phyloP scores from a whole-genome alignment of 2,113 vertebrate genomes.

The Dasyurus viverrinus region DNA sequence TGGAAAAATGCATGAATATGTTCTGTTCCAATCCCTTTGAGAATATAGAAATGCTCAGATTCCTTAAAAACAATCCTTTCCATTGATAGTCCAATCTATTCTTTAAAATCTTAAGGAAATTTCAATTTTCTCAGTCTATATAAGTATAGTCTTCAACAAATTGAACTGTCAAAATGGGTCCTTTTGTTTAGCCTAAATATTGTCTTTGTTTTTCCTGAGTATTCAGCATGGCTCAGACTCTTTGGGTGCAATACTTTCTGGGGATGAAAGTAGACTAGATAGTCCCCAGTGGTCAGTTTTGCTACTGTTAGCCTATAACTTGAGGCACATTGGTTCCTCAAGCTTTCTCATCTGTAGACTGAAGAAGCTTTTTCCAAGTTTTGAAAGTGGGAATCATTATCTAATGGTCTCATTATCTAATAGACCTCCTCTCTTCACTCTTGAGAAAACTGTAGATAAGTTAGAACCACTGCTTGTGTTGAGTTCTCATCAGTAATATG shows the following conservation, averaged over 20 bases:
- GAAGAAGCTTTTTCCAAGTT: background rate
- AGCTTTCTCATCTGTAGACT: background rate
- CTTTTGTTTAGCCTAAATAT: background rate
- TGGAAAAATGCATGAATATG: background rate
- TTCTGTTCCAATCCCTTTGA: background rate
- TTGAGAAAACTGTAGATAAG: background rate
- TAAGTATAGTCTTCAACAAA: background rate
- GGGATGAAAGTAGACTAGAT: background rate
- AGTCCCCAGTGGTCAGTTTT: background rate
- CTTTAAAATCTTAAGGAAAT: background rate
- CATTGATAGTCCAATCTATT: background rate
- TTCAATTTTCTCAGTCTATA: background rate
- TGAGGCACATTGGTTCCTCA: background rate
- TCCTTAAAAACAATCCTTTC: background rate
- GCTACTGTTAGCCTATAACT: background rate
- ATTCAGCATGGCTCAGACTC: background rate
- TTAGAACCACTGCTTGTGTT: background rate
- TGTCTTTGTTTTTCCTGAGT: background rate
- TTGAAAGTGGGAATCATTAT: background rate
- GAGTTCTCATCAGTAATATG: background rate
- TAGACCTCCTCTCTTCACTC: slow-evolving; percentile 12
- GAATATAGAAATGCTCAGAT: background rate
- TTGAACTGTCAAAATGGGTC: background rate
- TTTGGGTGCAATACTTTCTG: background rate
- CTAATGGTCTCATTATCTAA: background rate